phyloP scores from a whole-genome alignment of 1,140 invertebrate genomes.

The Chrysomallon squamiferum region DNA sequence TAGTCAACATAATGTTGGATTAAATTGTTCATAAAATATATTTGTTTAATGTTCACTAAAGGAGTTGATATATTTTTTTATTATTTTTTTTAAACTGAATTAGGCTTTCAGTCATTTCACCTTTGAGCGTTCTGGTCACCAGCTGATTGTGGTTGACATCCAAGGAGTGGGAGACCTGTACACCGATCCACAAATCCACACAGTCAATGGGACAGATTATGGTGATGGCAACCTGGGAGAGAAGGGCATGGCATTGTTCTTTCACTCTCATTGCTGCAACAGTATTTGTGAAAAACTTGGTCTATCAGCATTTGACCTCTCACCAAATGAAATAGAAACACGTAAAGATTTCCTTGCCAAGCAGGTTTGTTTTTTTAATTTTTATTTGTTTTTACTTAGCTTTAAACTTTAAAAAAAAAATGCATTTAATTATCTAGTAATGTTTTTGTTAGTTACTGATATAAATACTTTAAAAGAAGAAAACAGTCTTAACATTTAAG shows the following conservation, averaged over 20 bases:
- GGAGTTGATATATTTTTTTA: too few relatives aligned
- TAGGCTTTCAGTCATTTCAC: conserved; percentile 72
- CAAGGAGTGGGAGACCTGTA: conserved; percentile 73
- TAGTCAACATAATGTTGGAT: too few relatives aligned
- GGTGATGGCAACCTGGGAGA: conserved; percentile 70
- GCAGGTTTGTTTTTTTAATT: conserved; percentile 41
- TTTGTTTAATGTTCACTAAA: too few relatives aligned
- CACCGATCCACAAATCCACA: conserved; percentile 72
- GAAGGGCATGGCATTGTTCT: conserved; percentile 71
- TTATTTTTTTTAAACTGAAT: too few relatives aligned
- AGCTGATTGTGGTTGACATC: conserved; percentile 71
- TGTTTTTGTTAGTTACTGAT: not conserved
- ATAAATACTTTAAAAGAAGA: not conserved
- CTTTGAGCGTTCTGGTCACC: conserved; percentile 71
- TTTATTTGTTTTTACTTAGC: too few relatives aligned
- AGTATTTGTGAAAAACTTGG: conserved; percentile 67
- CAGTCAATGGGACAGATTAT: conserved; percentile 66
- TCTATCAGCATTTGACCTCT: conserved; percentile 68
- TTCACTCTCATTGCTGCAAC: conserved; percentile 70
- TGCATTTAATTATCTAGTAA: not conserved
- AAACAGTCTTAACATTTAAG: too few relatives aligned
- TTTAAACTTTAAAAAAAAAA: not conserved
- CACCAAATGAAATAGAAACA: conserved; percentile 55
- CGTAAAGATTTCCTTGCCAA: conserved; percentile 43
- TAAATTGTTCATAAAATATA: too few relatives aligned